phyloP scores from a whole-genome alignment of 23 tunicate species.

The Halocynthia aurantium region DNA sequence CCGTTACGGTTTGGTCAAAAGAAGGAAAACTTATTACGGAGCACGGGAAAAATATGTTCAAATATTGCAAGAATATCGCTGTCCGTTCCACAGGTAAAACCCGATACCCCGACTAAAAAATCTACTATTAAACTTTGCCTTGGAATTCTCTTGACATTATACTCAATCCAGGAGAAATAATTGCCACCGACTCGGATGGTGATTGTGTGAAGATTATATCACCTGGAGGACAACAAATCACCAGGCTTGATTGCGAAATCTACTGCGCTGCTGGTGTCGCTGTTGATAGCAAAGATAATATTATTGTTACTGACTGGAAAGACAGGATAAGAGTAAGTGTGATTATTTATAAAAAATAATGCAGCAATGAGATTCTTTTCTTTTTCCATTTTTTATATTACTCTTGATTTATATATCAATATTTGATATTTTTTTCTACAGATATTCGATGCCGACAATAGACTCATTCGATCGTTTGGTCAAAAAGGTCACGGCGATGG shows the following conservation, averaged over 20 bases:
- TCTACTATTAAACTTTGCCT: background rate
- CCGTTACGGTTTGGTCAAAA: constrained; percentile 91
- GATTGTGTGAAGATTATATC: constrained; percentile 81
- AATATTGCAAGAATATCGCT: constrained; percentile 75
- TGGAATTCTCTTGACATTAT: too few relatives aligned
- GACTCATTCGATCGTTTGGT: constrained; percentile 51
- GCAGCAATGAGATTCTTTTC: background rate
- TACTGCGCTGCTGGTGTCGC: constrained; percentile 73
- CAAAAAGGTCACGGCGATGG: constrained; percentile 43
- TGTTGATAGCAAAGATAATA: constrained; percentile 80
- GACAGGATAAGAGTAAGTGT: constrained; percentile 59
- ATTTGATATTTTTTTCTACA: constrained; percentile 11
- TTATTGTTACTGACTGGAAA: constrained; percentile 73
- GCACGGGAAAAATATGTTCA: constrained; percentile 83
- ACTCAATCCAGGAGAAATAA: constrained; percentile 34
- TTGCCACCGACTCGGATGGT: constrained; percentile 82
- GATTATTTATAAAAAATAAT: background rate
- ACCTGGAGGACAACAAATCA: constrained; percentile 70
- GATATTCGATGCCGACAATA: constrained; percentile 75
- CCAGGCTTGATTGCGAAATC: constrained; percentile 41
- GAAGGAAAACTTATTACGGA: constrained; percentile 78
- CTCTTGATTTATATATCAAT: background rate
- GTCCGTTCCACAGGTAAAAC: constrained; percentile 76
- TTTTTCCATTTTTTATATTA: background rate
- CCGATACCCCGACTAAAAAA: too few relatives aligned